These are phyloP conservation scores for Venustoraphidia nigricollis DNA, from an alignment of 2,888 invertebrate species.

Conservation along the genomic window DNA sequence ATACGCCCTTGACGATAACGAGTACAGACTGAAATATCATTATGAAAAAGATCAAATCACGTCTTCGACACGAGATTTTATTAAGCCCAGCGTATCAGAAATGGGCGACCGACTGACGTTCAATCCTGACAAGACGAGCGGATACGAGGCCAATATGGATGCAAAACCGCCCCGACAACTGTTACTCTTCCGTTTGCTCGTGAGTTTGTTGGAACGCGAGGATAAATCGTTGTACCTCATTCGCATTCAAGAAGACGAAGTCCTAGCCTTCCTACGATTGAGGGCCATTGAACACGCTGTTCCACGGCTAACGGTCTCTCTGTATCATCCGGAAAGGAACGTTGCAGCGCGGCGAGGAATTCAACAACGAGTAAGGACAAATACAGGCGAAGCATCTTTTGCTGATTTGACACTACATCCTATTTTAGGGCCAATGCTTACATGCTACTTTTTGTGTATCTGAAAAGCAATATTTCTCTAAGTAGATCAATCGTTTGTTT, in stretches of 20 bases:
- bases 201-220: conserved; percentile 45
- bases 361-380: conserved; percentile 28
- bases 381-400: no score
- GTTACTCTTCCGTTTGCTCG: conserved; percentile 44
- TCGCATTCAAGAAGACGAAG: conserved; percentile 30
- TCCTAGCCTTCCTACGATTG: conserved; percentile 29
- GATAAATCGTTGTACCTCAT: conserved; percentile 38
- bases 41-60: conserved; percentile 43
- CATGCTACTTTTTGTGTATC: no score
- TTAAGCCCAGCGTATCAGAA: conserved; percentile 54
- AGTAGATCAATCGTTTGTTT: no score
- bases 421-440: background rate
- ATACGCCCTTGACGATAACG: conserved; percentile 42
- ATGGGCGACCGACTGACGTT: conserved; percentile 50
- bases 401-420: background rate
- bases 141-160: conserved; percentile 50
- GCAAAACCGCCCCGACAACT: conserved; percentile 42
- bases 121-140: conserved; percentile 43
- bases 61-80: conserved; percentile 44
- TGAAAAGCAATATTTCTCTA: no score
- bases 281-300: conserved; percentile 30
- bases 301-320: conserved; percentile 32
- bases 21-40: conserved; percentile 46
- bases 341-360: conserved; percentile 30
- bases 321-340: conserved; percentile 40